These are phyloP conservation scores for Riparia riparia DNA, from an alignment of 2,113 vertebrate genomes.

Conservation along the genomic window DNA sequence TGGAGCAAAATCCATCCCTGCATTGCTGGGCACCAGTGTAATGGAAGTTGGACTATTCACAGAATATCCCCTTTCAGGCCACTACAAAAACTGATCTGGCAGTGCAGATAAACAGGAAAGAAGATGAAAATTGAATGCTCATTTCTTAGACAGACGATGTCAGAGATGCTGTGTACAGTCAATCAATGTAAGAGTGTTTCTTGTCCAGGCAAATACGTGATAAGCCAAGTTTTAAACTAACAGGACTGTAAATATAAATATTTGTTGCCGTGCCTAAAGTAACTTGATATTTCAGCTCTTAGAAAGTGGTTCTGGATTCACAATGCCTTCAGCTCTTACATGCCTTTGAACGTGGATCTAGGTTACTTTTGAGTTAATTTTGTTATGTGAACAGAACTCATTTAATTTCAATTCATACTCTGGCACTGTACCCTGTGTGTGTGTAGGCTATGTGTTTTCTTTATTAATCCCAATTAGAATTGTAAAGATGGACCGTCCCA, in stretches of 20 bases:
- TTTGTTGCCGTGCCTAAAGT: not conserved
- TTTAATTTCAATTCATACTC: not conserved
- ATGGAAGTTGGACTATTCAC: not conserved
- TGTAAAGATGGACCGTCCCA: not conserved
- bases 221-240: not conserved
- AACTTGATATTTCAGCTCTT: not conserved
- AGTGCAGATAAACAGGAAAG: not conserved
- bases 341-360: not conserved
- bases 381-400: not conserved
- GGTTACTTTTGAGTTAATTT: not conserved
- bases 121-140: not conserved
- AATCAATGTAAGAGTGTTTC: not conserved
- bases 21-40: not conserved
- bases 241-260: not conserved
- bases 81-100: not conserved
- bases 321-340: not conserved
- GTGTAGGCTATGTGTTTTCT: not conserved
- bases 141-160: not conserved
- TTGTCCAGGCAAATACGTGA: not conserved
- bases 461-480: not conserved
- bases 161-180: not conserved
- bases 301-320: not conserved
- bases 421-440: not conserved
- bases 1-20: slow-evolving; percentile 33
- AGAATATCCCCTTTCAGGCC: not conserved